Evolutionary conservation across 35 echinoderm and acorn worm genomes (phyloP), one percentile per base, ranked within the genome.

Genomic region (Apostichopus californicus): DNA sequence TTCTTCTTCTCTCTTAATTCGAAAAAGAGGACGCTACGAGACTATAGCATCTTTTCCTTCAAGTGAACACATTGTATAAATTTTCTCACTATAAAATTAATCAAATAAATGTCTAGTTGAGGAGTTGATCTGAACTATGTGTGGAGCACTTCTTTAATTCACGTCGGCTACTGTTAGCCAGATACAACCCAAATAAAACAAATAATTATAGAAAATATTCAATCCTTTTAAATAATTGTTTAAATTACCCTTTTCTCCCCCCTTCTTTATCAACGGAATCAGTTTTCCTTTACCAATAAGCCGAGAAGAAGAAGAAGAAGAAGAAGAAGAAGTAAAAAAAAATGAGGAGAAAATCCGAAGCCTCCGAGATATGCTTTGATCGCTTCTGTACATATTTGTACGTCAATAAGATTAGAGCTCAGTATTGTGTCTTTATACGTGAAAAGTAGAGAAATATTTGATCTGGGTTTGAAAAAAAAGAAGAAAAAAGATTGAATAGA

Each of bases 371-470:
- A 85, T 85, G 58, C 81, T 58, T 85, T 85, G 81, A 85, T 85
- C 81, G 58, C 57, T 85, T 85, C 52, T 85, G 81, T 59, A 85
- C 81, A 85, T 85, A 85, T 85, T 85, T 85, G 81, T 58, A 58
- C 81, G 81, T 59, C 81, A 85, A 85, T 85, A 59, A 85, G 81
- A 85, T 85, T 85, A 85, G 12, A 24, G 81, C 15, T 59, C 55
- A 55, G 81, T 85, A 85, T 85, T 85, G 81, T 85, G 81, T 58
- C 81, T 85, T 85, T 58, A 85, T 20, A 85, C 81, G 81, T 20
- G 5, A 83, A 85, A 85, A 60, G 55, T 20, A 55, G 57, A 15
- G 81, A 85, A 85, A 85, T 85, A 25, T 85, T 85, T 85, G 81
- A 85, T 85, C 81, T 58, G 14, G 13, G 6, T 55, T 85, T 46